A percentile compares a stretch with the other conserved stretches of the same genome.
These are phyloP conservation scores for Tokudaia muenninki DNA, from an alignment of 2,797 vertebrate species.

Conservation along the genomic window DNA sequence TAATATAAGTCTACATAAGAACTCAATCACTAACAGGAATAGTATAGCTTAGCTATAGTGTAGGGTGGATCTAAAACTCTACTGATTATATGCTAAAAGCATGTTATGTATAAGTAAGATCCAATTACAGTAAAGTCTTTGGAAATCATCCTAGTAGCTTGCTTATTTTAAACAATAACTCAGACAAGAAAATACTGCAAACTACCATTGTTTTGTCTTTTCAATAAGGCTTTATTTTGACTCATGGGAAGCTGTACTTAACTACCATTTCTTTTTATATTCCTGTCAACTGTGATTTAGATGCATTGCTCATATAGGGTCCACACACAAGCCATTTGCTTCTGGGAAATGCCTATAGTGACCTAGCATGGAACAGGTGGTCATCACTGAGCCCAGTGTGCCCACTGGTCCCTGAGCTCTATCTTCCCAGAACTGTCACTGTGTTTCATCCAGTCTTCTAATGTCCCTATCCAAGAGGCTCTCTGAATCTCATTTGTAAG, in stretches of 20 bases:
- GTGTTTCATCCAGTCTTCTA: background rate
- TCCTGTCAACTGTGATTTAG: background rate
- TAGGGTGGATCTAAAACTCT: background rate
- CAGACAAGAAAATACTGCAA: background rate
- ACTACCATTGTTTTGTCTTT: background rate
- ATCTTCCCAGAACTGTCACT: background rate
- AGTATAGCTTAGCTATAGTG: background rate
- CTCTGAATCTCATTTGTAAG: background rate
- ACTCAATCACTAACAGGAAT: background rate
- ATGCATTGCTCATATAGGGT: background rate
- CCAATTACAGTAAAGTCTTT: background rate
- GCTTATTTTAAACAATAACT: background rate
- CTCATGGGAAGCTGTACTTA: background rate
- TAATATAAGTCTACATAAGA: background rate
- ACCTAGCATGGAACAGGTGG: background rate
- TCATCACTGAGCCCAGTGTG: background rate
- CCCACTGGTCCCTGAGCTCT: background rate
- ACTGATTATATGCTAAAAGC: background rate
- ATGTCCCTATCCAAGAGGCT: background rate
- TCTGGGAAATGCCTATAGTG: background rate
- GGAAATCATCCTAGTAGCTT: background rate
- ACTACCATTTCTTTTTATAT: background rate
- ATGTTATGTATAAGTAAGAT: background rate
- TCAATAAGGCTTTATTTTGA: too few species aligned
- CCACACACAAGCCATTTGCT: background rate